Conservation (phyloP, 2,797 vertebrate species). For the Vultur gryphus region DNA sequence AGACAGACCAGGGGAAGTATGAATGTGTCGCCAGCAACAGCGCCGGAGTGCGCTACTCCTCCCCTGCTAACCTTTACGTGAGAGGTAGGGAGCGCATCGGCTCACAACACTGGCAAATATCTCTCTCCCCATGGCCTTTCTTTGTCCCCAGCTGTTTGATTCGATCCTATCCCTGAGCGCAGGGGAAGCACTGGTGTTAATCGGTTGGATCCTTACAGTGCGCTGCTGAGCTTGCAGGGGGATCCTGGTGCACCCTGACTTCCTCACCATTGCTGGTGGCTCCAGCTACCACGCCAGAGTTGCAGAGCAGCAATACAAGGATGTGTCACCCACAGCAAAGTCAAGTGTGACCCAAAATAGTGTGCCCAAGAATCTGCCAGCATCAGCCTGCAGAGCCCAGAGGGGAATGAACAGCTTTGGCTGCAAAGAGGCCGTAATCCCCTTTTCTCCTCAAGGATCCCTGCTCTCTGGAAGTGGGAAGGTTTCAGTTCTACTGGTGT, state of each 20-base stretch:
- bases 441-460: neutral
- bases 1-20: slow-evolving; percentile 99
- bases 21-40: slow-evolving; percentile 98
- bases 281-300: neutral
- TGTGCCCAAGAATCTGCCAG: neutral
- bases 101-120: slow-evolving; percentile 39
- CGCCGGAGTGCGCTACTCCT: slow-evolving; percentile 96
- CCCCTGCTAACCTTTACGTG: slow-evolving; percentile 99
- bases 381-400: neutral
- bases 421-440: neutral
- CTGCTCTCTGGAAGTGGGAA: neutral
- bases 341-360: neutral
- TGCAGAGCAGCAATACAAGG: neutral
- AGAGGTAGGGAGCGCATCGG: slow-evolving; percentile 94
- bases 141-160: neutral
- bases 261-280: neutral
- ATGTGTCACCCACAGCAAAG: neutral
- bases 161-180: neutral
- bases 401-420: rapidly evolving
- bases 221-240: neutral
- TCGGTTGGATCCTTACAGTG: neutral
- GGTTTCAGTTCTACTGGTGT: neutral
- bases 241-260: neutral
- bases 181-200: neutral
- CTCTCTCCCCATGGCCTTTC: neutral